Evolutionary conservation across 2,797 vertebrate genomes (phyloP).

Genomic region (Champsocephalus esox): DNA sequence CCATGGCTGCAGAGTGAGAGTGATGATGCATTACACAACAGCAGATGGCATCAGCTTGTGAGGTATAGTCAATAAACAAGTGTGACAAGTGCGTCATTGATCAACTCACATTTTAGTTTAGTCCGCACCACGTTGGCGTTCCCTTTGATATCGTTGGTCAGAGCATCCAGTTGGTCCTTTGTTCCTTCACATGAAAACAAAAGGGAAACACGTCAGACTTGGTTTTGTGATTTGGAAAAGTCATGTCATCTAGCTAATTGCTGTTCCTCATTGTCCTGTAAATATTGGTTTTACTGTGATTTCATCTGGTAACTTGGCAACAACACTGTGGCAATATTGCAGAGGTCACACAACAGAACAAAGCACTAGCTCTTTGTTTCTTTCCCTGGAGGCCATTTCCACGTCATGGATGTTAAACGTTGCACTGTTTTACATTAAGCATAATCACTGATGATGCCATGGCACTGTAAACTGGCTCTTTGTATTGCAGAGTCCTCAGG

Average conservation of each 20-base stretch:
- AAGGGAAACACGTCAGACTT: conserved; percentile 33
- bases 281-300: conserved; percentile 61
- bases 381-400: conserved; percentile 22
- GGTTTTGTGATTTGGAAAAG: conserved; percentile 30
- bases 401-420: conserved; percentile 25
- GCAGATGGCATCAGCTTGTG: not conserved
- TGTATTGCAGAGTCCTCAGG: conserved; percentile 16
- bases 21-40: conserved; percentile 3
- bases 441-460: conserved; percentile 15
- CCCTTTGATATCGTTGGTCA: conserved; percentile 93
- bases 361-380: conserved; percentile 27
- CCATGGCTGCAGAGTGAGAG: conserved; percentile 85
- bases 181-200: conserved; percentile 82
- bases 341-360: conserved; percentile 29
- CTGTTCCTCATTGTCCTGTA: conserved; percentile 21
- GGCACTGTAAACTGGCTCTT: conserved; percentile 8
- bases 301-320: conserved; percentile 63
- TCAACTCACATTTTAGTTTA: conserved; percentile 91
- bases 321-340: conserved; percentile 23
- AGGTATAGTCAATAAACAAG: not conserved
- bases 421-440: conserved; percentile 16
- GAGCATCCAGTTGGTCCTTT: conserved; percentile 91
- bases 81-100: not conserved
- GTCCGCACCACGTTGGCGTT: conserved; percentile 89
- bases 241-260: conserved; percentile 24